Evolutionary conservation across 2,113 vertebrate genomes (phyloP).

Genomic region (Paraplagusia blochii): DNA sequence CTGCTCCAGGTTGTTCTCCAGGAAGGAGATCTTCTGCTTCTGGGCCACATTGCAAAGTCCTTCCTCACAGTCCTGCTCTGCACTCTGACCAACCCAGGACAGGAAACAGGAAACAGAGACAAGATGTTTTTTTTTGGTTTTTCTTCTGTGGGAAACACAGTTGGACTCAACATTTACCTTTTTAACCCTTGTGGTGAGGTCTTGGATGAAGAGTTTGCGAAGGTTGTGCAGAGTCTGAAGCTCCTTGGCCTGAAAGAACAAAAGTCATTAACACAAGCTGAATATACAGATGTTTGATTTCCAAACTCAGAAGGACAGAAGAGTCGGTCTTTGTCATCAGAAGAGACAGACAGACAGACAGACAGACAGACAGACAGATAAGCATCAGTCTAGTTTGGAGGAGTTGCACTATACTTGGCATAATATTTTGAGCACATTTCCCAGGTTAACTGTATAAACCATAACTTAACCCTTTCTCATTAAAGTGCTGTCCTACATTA

Average conservation of each 20-base stretch:
- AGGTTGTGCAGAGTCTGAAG: slow-evolving; percentile 92
- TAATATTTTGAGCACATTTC: neutral
- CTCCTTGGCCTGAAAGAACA: slow-evolving; percentile 82
- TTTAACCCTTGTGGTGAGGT: slow-evolving; percentile 89
- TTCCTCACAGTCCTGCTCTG: slow-evolving; percentile 87
- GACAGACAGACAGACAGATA: too few relatives aligned
- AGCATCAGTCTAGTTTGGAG: too few relatives aligned
- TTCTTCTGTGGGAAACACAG: too few relatives aligned
- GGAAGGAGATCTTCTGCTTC: slow-evolving; percentile 95
- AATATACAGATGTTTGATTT: neutral
- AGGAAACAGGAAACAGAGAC: neutral
- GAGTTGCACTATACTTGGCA: too few relatives aligned
- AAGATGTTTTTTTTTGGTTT: too few relatives aligned
- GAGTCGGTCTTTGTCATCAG: too few relatives aligned
- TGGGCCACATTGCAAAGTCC: slow-evolving; percentile 85
- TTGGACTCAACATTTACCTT: slow-evolving; percentile 70
- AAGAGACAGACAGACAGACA: too few relatives aligned
- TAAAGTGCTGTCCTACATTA: too few relatives aligned
- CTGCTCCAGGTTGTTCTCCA: slow-evolving; percentile 94
- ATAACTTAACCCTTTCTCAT: too few relatives aligned
- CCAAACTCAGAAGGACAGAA: too few relatives aligned
- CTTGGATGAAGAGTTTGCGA: slow-evolving; percentile 90
- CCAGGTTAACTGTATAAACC: neutral
- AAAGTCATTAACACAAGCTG: slow-evolving; percentile 60
- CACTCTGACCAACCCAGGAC: slow-evolving; percentile 75